phyloP scores from a whole-genome alignment of 2,113 vertebrate genomes.

The Aegithalos caudatus region DNA sequence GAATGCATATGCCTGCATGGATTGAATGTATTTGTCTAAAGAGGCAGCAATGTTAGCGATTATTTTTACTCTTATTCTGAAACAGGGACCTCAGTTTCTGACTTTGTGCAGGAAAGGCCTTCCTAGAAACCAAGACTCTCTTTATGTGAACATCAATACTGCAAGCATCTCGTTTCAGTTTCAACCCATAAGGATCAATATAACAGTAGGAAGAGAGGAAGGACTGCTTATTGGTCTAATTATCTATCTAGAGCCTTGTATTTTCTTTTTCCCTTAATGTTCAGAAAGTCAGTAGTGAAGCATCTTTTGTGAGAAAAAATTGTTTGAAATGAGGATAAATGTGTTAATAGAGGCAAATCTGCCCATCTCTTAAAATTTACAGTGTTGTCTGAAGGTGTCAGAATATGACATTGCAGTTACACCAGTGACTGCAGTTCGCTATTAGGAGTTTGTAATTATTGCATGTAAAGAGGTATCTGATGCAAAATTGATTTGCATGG shows the following conservation, averaged over 20 bases:
- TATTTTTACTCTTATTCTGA: background rate
- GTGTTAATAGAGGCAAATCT: background rate
- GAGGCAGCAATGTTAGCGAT: rapidly evolving
- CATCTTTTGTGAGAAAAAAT: background rate
- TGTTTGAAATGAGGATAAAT: background rate
- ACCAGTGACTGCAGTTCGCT: background rate
- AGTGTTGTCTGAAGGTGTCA: background rate
- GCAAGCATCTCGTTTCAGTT: background rate
- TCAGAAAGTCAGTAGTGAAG: background rate
- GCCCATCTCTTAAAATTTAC: background rate
- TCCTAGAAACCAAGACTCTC: background rate
- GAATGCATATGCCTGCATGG: background rate
- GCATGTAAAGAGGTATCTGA: background rate
- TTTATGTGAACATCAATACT: background rate
- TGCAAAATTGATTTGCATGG: background rate
- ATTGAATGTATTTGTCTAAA: background rate
- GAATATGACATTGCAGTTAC: background rate
- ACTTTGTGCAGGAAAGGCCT: background rate
- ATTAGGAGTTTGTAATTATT: background rate
- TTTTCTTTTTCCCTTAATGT: background rate
- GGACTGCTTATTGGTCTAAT: background rate
- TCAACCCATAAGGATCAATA: background rate
- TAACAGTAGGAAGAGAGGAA: background rate
- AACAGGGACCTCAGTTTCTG: background rate
- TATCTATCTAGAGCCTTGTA: background rate